These are phyloP conservation scores for Staurois parvus DNA, from an alignment of 2,797 vertebrate species.

Conservation along the genomic window DNA sequence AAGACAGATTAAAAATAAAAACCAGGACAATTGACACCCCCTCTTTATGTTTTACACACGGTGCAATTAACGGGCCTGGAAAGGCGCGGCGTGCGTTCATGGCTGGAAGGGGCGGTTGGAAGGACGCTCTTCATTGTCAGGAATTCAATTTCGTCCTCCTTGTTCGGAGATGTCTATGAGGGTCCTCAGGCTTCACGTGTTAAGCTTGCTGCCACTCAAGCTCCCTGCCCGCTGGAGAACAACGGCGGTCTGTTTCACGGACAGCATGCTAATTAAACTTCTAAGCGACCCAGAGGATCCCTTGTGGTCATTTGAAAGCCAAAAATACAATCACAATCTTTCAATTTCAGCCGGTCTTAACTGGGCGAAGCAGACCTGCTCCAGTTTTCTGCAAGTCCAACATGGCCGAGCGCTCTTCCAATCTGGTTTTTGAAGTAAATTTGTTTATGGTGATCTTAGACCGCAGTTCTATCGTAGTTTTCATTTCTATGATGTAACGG, in stretches of 20 bases:
- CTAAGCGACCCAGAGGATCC: conserved; percentile 6
- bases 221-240: neutral
- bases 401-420: neutral
- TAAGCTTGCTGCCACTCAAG: conserved; percentile 52
- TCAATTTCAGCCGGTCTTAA: neutral
- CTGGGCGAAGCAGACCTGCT: neutral
- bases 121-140: conserved; percentile 32
- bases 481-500: neutral
- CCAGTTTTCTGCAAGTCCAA: conserved; percentile 2
- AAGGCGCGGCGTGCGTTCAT: conserved; percentile 6
- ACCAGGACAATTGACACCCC: conserved; percentile 18
- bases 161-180: conserved; percentile 1
- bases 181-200: conserved; percentile 28
- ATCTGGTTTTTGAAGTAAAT: neutral
- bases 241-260: neutral
- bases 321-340: conserved; percentile 30
- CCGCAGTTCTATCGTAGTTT: neutral
- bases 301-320: neutral
- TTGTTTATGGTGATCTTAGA: neutral
- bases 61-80: conserved; percentile 16
- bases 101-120: conserved; percentile 32
- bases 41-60: conserved; percentile 35
- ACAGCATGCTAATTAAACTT: conserved; percentile 2
- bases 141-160: conserved; percentile 16
- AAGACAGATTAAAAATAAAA: conserved; percentile 23